Base-by-base conservation (phyloP, 1,140 invertebrate species). In the Drosophila tsacasi region DNA sequence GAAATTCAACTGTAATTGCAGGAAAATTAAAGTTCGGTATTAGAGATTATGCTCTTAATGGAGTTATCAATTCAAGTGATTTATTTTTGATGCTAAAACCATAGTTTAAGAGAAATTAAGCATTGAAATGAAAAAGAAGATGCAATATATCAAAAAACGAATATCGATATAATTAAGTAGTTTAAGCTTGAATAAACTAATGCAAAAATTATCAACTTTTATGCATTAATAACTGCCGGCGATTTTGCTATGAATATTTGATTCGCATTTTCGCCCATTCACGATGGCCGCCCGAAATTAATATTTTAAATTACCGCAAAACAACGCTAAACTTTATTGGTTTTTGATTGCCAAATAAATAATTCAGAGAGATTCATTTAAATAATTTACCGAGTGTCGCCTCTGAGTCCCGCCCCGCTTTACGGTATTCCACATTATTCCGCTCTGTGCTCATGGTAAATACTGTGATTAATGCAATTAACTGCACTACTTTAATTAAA, bases 381-480 rank as follows among this genome's bases (percentile, higher is more conserved):
- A 72, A 72, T 72, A 73, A 40, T 73, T 59, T 21, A 60, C 40
- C 35, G 21, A 47, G 42, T 42, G 50, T 40, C 42, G 15, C 35
- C 37, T 19, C 9, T 27, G n/a, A 46, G n/a, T 32, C 23, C 64
- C 42, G 25, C 15, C 32, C 23, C 15, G 25, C 40, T n/a, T n/a
- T 5, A 23, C 19, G 27, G 27, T 23, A 13, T 66, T 50, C 61
- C n/a, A 21, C 27, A 21, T 47, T 35, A 21, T 27, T 67, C 32
- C 23, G 19, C 37, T 37, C 50, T 30, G n/a, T 52, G 35, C 58
- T 59, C 64, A 19, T 44, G 19, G 52, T 50, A 89, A 81, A 74
- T 68, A 68, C 54, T 66, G 65, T 60, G 72, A 89, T 89, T 87
- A 87, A 87, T 89, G 81, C 77, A 83, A 90, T 90, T 90, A 89